Conservation (phyloP, 2,797 vertebrate species). For the Lagodon rhomboides region DNA sequence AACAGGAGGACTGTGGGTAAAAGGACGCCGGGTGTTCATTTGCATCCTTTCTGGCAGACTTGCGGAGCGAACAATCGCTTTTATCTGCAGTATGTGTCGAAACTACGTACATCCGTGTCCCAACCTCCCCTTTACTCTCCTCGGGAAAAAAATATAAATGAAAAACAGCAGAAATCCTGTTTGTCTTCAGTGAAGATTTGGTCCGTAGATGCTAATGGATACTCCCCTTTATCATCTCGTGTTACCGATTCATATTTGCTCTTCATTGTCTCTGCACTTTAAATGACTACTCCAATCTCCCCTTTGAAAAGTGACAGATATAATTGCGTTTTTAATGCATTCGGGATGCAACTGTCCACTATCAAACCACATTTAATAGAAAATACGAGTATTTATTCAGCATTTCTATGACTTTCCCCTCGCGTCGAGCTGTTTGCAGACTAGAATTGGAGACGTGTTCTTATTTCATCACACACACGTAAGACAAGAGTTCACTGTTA, state of each 20-base stretch:
- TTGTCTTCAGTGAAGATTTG: constrained; percentile 29
- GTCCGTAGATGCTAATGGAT: constrained; percentile 35
- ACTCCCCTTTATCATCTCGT: constrained; percentile 15
- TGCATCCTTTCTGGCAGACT: neutral
- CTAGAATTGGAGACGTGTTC: constrained; percentile 60
- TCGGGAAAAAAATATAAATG: constrained; percentile 5
- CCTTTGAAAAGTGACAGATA: constrained; percentile 47
- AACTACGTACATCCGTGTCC: constrained; percentile 1
- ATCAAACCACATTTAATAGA: constrained; percentile 61
- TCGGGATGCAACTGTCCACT: constrained; percentile 67
- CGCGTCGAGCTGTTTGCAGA: constrained; percentile 67
- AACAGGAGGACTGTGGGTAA: constrained; percentile 16
- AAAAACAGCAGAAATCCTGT: constrained; percentile 15
- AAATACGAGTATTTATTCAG: constrained; percentile 67
- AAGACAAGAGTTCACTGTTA: constrained; percentile 53
- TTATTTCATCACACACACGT: constrained; percentile 49
- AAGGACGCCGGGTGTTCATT: constrained; percentile 8
- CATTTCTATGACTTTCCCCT: constrained; percentile 47
- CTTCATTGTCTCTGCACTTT: constrained; percentile 42
- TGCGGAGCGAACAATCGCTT: neutral
- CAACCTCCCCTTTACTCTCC: constrained; percentile 6
- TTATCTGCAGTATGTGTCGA: neutral
- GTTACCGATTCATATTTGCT: constrained; percentile 55
- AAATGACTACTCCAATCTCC: constrained; percentile 40
- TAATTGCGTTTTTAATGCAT: constrained; percentile 70